Percentiles rank a stretch among this genome's conserved stretches.
These are phyloP conservation scores for Phasia obesa DNA, from an alignment of 2,888 invertebrate genomes.

Conservation along the genomic window DNA sequence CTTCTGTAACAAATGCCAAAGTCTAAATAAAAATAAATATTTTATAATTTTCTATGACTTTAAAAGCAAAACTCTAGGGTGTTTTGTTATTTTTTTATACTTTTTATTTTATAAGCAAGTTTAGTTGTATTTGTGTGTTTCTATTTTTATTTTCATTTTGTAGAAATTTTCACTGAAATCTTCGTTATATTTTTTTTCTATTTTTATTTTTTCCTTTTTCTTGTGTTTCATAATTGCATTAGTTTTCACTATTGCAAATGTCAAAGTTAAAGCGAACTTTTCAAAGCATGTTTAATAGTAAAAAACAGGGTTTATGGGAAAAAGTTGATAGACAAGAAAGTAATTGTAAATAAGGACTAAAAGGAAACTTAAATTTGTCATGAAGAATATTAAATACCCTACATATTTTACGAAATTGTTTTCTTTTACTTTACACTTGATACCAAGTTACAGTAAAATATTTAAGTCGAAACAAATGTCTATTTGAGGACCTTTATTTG, in stretches of 20 bases:
- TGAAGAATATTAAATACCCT: neutral
- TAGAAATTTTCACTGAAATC: slow-evolving; percentile 5
- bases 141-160: neutral
- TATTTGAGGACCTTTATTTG: too few relatives aligned
- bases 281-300: slow-evolving; percentile 12
- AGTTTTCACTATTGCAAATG: slow-evolving; percentile 41
- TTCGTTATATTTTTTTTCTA: neutral
- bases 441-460: too few relatives aligned
- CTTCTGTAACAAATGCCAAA: too few relatives aligned
- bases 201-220: slow-evolving; percentile 16
- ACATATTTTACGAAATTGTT: neutral
- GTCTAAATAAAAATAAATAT: too few relatives aligned
- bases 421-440: neutral
- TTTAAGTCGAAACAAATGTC: too few relatives aligned
- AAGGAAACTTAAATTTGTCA: neutral
- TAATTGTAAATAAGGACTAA: neutral
- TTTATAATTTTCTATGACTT: too few relatives aligned
- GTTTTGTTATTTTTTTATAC: neutral
- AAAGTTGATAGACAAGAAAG: neutral
- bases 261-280: slow-evolving; percentile 36
- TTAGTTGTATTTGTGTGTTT: neutral
- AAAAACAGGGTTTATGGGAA: neutral
- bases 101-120: neutral
- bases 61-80: neutral
- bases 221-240: slow-evolving; percentile 39